Base-by-base conservation (phyloP, 2,888 invertebrate species). In the Danaus chrysippus region DNA sequence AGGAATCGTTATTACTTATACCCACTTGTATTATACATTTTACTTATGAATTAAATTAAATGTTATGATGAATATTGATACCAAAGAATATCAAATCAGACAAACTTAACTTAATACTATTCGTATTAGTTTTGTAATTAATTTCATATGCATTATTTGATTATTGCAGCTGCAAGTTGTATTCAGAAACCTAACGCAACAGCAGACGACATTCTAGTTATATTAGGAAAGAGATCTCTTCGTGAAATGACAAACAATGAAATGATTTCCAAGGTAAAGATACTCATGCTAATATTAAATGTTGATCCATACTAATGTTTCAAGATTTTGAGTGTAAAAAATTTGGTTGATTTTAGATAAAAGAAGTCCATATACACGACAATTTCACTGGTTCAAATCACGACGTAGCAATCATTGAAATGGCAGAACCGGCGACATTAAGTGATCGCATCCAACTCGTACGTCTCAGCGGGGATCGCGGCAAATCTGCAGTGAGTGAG, bases 151-250 rank as follows among this genome's bases (percentile, higher is more conserved):
- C 46, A 56, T 23, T 58, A 19, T 62, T 43, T 61, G 49, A 57
- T 56, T 58, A 12, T 34, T 34, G 8, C 76, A 90, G 89, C 83
- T 68, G 89, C 82, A 5, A 78, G 83, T 23, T 90, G 89, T 49
- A 69, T 87, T 8, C 58, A 58, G 1, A 62, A 64, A 12, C 58
- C 65, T 1, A 75, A 75, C 41, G 67, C 75, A 2, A 68, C 68
- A 0, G 65, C 79, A n/a, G 74, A 78, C 2, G 74, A 82, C 52
- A 61, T 88, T 5, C 66, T 90, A 10, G 76, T 87, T 0, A 75
- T 89, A 42, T 71, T 87, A 9, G 90, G 88, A 0, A 90, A 89
- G 68, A 77, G 71, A 6, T 85, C 86, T 0, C 66, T 88, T 52
- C 78, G 80, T 15, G 53, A 65, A 0, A 76, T 77, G 61, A 75